These are phyloP conservation scores for Spodoptera exigua DNA, from an alignment of 2,888 invertebrate genomes.

Conservation along the genomic window DNA sequence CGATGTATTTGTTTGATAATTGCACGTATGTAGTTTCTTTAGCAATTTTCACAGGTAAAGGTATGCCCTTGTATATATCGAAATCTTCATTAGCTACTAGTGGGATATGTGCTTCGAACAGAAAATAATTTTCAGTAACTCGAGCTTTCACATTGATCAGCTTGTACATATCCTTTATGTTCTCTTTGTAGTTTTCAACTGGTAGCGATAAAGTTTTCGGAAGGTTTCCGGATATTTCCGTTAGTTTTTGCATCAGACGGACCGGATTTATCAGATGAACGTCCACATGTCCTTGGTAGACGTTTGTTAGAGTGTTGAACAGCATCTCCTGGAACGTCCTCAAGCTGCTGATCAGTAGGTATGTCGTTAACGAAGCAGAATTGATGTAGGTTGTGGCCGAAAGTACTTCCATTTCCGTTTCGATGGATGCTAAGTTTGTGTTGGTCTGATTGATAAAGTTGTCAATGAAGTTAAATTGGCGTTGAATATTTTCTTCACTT, in stretches of 20 bases:
- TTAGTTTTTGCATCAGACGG: conserved; percentile 31
- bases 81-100: conserved; percentile 34
- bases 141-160: conserved; percentile 42
- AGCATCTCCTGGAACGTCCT: conserved; percentile 41
- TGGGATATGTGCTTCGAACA: conserved; percentile 32
- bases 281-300: conserved; percentile 49
- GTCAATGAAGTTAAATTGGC: conserved; percentile 8
- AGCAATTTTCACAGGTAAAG: not conserved
- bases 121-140: conserved; percentile 33
- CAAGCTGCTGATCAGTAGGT: conserved; percentile 12
- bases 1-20: conserved; percentile 19
- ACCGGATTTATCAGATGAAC: conserved; percentile 43
- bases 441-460: conserved; percentile 14
- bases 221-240: conserved; percentile 36
- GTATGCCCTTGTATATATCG: conserved; percentile 14
- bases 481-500: conserved; percentile 13
- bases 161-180: conserved; percentile 45
- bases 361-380: conserved; percentile 2
- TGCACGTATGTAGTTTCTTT: not conserved
- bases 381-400: conserved; percentile 10
- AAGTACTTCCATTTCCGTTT: conserved; percentile 13
- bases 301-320: conserved; percentile 41
- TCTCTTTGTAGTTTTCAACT: conserved; percentile 32
- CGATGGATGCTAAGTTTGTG: conserved; percentile 7
- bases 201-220: conserved; percentile 37